Percentiles rank a stretch among this genome's conserved stretches.
These are phyloP conservation scores for Microchirus variegatus DNA, from an alignment of 2,797 vertebrate genomes.

Conservation along the genomic window DNA sequence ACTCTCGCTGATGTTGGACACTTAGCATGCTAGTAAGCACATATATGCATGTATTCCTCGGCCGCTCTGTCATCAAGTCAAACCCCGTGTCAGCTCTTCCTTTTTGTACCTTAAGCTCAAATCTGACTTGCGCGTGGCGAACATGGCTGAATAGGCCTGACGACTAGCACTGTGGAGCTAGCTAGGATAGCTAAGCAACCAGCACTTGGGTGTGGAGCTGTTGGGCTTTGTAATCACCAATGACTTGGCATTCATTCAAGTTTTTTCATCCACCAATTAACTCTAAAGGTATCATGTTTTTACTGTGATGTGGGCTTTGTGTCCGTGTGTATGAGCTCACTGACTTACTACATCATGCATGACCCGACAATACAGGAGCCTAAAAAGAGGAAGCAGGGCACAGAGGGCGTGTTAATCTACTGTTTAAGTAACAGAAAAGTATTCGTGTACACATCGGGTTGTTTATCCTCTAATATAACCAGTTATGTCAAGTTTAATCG, in stretches of 20 bases:
- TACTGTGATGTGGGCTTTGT: fast-evolving
- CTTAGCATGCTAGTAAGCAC: constrained; percentile 37
- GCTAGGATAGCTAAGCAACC: constrained; percentile 11
- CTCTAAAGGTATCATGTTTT: neutral
- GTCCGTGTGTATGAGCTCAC: neutral
- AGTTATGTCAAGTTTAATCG: neutral
- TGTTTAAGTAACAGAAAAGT: neutral
- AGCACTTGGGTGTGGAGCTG: neutral
- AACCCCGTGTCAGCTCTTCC: neutral
- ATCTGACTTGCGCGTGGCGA: neutral
- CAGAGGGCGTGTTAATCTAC: constrained; percentile 37
- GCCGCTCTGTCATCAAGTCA: neutral
- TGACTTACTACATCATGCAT: neutral
- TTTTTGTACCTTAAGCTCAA: neutral
- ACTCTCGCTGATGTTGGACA: constrained; percentile 26
- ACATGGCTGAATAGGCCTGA: neutral
- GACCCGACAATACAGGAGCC: neutral
- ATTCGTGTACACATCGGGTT: neutral
- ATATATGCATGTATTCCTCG: too few species aligned
- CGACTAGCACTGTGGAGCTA: neutral
- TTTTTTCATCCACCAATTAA: too few species aligned
- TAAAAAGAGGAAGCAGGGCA: neutral
- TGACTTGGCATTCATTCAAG: neutral
- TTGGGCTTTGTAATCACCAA: constrained; percentile 5
- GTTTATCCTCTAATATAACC: neutral